A percentile compares a stretch with the other conserved stretches of the same genome.
Conservation (phyloP, 2,888 invertebrate species). For the Mycogona germanica region DNA sequence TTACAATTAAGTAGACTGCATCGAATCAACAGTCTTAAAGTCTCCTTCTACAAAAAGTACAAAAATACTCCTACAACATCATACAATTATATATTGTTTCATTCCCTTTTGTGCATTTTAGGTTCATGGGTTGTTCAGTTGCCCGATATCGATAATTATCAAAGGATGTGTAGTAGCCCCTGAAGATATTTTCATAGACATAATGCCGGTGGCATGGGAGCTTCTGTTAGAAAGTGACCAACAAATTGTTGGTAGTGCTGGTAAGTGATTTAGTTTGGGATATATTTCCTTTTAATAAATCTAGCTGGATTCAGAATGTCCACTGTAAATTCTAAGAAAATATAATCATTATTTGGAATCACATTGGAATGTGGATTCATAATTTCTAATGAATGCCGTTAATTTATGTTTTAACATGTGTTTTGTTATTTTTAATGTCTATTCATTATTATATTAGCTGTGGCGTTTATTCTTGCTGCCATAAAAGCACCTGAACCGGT, state of each 20-base stretch:
- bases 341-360: slow-evolving; percentile 3
- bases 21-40: too few species aligned
- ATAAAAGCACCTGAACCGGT: slow-evolving; percentile 84
- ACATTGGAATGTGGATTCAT: too few species aligned
- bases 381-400: too few species aligned
- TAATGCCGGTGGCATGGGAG: slow-evolving; percentile 91
- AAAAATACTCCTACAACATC: neutral
- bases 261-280: slow-evolving; percentile 30
- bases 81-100: neutral
- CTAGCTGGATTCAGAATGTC: neutral
- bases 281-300: too few species aligned
- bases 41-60: too few species aligned
- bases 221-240: slow-evolving; percentile 78
- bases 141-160: slow-evolving; percentile 68
- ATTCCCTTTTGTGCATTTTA: slow-evolving; percentile 31
- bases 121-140: slow-evolving; percentile 83
- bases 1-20: too few species aligned
- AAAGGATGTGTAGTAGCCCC: slow-evolving; percentile 82
- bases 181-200: slow-evolving; percentile 75
- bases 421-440: slow-evolving; percentile 39
- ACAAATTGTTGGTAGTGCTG: slow-evolving; percentile 40
- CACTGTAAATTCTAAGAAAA: neutral
- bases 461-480: slow-evolving; percentile 82
- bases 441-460: slow-evolving; percentile 52
- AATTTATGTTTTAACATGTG: too few species aligned